Evolutionary conservation across 2,113 vertebrate species (phyloP), one percentile per base, ranked within the genome.

Genomic region (Circaetus cinerascens): DNA sequence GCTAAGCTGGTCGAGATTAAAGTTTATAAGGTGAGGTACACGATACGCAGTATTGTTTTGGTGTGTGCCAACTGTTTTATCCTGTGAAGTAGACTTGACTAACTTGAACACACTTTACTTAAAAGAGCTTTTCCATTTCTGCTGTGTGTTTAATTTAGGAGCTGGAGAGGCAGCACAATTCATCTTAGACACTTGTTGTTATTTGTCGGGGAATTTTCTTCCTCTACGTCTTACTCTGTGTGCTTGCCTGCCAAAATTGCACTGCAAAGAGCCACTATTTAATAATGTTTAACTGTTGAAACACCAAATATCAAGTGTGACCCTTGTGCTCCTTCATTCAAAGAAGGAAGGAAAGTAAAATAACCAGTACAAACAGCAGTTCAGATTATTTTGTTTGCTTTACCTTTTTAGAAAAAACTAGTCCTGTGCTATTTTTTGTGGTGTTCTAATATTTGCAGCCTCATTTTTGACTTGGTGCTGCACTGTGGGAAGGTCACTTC

Each of bases 261-360:
- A 38, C n/a, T 72, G 66, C 92, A 93, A 71, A 95, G 55, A 72
- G 83, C 91, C 29, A 7, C 79, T 74, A 30, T 74, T 95, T 89
- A 76, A 86, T 96, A 95, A 84, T 66, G 41, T 95, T 97, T 96
- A 97, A 94, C 94, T 94, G 85, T 73, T 74, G 45, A 68, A 95
- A 72, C 82, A 57, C 55, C 87, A 77, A 71, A 86, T 77, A 68
- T 29, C 77, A 63, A 86, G 73, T 51, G 55, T 88, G 93, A 96
- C 91, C 55, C 94, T 97, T 96, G 69, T 81, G 87, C 78, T 94
- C 32, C 73, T 82, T 95, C 83, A 68, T 93, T 97, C 78, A 86
- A 40, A 95, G 92, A 92, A 90, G 79, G 96, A 96, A 86, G 66
- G 87, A 82, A 79, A 69, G 80, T 23, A 71, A 96, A 97, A 83